Evolutionary conservation across 1,140 invertebrate genomes (phyloP).

Genomic region (Himalopsyche phryganea): DNA sequence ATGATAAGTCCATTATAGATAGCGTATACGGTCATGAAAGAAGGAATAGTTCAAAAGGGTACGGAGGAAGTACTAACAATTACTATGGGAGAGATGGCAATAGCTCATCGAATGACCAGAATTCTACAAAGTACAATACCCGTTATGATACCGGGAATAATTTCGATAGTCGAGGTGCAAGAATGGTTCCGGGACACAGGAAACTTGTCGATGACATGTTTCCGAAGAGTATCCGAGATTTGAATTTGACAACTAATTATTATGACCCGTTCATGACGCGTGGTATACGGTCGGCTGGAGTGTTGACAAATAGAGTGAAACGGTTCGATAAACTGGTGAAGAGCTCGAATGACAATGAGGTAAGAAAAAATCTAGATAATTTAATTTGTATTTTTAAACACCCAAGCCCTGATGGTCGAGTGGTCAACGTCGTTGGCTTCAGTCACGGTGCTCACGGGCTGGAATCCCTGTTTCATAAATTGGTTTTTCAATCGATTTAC

Average conservation of each 20-base stretch:
- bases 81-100: background rate
- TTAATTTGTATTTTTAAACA: background rate
- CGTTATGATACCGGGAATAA: slow-evolving; percentile 1
- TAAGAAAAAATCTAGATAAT: slow-evolving; percentile 11
- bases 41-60: slow-evolving; percentile 4
- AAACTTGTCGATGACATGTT: background rate
- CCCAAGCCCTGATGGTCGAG: no score
- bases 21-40: slow-evolving; percentile 13
- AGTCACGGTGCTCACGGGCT: no score
- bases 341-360: slow-evolving; percentile 23
- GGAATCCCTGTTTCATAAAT: no score
- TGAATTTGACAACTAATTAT: slow-evolving; percentile 12
- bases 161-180: slow-evolving; percentile 23
- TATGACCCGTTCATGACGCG: slow-evolving; percentile 24
- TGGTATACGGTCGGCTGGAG: slow-evolving; percentile 6
- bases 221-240: slow-evolving; percentile 10
- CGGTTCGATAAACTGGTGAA: slow-evolving; percentile 14
- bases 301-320: background rate
- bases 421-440: no score
- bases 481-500: no score
- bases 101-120: slow-evolving; percentile 10
- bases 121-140: slow-evolving; percentile 9
- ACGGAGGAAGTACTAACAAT: background rate
- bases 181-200: slow-evolving; percentile 1
- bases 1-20: slow-evolving; percentile 15